Conservation (phyloP, 2,888 invertebrate species). For the Parnassius orleans region DNA sequence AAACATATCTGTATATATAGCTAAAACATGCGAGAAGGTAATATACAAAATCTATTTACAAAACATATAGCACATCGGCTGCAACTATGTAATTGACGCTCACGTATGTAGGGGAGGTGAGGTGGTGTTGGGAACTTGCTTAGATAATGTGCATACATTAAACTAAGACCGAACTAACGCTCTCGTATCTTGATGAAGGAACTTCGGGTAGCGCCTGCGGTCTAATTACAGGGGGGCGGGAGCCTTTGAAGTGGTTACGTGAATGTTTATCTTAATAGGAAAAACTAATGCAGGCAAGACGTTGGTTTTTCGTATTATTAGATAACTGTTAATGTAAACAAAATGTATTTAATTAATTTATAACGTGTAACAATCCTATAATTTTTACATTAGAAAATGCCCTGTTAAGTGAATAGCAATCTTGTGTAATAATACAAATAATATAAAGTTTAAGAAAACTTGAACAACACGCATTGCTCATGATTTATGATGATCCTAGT, state of each 20-base stretch:
- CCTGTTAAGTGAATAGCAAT: too few relatives aligned
- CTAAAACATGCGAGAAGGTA: background rate
- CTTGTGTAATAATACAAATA: too few relatives aligned
- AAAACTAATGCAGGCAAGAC: conserved; percentile 31
- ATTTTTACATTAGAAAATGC: too few relatives aligned
- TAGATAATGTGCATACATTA: conserved; percentile 81
- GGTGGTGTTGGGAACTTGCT: conserved; percentile 63
- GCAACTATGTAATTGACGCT: conserved; percentile 44
- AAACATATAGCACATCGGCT: conserved; percentile 16
- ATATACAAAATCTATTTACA: conserved; percentile 24
- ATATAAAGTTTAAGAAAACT: too few relatives aligned
- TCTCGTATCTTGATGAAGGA: conserved; percentile 74
- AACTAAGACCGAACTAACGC: conserved; percentile 77
- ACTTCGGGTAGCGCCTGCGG: conserved; percentile 62
- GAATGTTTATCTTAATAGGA: conserved; percentile 41
- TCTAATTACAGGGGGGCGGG: conserved; percentile 67
- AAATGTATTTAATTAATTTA: background rate
- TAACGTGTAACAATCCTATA: background rate
- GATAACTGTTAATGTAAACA: background rate
- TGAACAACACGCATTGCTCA: too few relatives aligned
- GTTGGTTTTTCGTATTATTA: background rate
- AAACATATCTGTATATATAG: too few relatives aligned
- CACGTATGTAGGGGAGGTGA: conserved; percentile 50
- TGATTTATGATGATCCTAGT: too few relatives aligned
- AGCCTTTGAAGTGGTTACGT: conserved; percentile 39